Percentiles rank a stretch among this genome's conserved stretches.
Evolutionary conservation across 1,140 invertebrate species (phyloP).

Genomic region (Pogonomyrmex barbatus): DNA sequence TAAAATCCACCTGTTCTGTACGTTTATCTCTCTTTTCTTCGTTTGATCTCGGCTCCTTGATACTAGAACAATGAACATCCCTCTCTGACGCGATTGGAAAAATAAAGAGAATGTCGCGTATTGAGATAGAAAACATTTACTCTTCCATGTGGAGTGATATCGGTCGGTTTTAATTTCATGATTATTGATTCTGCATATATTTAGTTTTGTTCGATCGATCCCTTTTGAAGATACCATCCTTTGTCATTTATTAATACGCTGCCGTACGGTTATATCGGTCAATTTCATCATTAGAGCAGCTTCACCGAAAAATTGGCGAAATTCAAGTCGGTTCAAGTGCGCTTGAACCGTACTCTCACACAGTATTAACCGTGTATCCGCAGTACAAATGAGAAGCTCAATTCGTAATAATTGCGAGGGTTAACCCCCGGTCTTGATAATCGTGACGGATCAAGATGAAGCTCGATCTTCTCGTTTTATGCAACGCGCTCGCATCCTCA

Average conservation of each 20-base stretch:
- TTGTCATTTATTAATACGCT: neutral
- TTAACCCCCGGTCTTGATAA: conserved; percentile 37
- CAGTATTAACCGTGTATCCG: conserved; percentile 10
- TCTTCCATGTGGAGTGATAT: neutral
- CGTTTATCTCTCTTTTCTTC: neutral
- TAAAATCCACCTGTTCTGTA: neutral
- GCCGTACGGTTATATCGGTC: neutral
- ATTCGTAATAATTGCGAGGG: conserved; percentile 41
- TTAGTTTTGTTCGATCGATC: conserved; percentile 8
- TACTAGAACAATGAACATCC: neutral
- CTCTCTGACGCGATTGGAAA: conserved; percentile 2
- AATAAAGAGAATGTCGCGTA: conserved; percentile 5
- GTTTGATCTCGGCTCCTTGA: neutral
- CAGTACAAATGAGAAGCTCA: neutral
- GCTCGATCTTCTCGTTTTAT: conserved; percentile 8
- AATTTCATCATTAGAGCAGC: neutral
- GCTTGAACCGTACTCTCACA: neutral
- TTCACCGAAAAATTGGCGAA: conserved; percentile 9
- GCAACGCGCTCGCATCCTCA: neutral
- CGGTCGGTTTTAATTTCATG: conserved; percentile 17
- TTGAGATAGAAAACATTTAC: conserved; percentile 8
- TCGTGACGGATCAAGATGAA: neutral
- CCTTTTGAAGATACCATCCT: neutral
- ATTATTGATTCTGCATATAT: conserved; percentile 47
- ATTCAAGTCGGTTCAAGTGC: conserved; percentile 12